Conservation (phyloP, 2,797 vertebrate genomes). For the Momotus momota region DNA sequence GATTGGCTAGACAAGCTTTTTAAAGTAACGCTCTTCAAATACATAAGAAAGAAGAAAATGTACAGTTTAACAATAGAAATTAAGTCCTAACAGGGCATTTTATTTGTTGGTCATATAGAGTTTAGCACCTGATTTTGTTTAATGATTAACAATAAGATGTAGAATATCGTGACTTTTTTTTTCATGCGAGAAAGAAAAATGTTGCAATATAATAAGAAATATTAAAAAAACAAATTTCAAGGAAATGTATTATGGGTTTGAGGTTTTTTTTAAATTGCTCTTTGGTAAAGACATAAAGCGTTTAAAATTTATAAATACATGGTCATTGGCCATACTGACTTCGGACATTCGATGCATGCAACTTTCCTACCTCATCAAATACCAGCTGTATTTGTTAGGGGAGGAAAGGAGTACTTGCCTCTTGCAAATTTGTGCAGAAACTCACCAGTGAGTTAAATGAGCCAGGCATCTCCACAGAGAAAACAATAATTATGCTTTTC, state of each 20-base stretch:
- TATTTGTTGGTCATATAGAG: background rate
- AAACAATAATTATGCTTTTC: background rate
- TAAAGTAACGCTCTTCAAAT: background rate
- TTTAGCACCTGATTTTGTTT: background rate
- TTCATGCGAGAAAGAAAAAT: background rate
- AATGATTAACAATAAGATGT: background rate
- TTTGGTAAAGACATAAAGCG: background rate
- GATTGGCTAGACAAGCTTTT: background rate
- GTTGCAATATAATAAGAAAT: background rate
- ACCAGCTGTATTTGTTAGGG: background rate
- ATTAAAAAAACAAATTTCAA: background rate
- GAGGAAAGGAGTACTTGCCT: background rate
- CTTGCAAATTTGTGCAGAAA: background rate
- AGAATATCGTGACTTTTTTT: background rate
- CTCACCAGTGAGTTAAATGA: background rate
- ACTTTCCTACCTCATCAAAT: background rate
- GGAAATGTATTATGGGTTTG: background rate
- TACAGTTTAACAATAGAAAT: background rate
- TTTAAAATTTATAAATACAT: background rate
- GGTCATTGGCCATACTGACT: background rate
- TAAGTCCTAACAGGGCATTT: background rate
- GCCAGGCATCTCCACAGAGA: background rate
- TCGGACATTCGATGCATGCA: background rate
- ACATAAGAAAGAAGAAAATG: background rate
- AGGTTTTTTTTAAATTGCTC: background rate